phyloP scores from a whole-genome alignment of 2,888 invertebrate genomes.

The Dione vanillae region DNA sequence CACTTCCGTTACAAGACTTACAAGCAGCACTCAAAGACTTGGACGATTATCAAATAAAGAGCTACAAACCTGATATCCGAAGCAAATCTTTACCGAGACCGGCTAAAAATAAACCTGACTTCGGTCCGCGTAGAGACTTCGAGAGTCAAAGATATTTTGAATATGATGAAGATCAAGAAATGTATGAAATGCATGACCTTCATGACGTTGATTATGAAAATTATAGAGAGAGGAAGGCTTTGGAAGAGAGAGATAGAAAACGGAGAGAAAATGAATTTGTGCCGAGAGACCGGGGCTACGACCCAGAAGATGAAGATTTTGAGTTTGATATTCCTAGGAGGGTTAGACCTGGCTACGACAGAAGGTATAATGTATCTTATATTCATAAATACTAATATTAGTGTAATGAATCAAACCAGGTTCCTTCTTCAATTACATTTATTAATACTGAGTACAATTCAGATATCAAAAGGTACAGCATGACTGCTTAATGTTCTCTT shows the following conservation, averaged over 20 bases:
- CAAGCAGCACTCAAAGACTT: constrained; percentile 74
- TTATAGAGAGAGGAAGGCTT: constrained; percentile 77
- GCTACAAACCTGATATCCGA: constrained; percentile 61
- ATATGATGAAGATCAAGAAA: constrained; percentile 68
- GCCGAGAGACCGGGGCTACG: constrained; percentile 68
- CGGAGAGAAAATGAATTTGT: constrained; percentile 62
- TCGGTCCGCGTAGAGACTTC: constrained; percentile 65
- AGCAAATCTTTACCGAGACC: constrained; percentile 76
- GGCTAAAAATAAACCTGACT: constrained; percentile 63
- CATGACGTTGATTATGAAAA: constrained; percentile 77
- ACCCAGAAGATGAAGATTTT: constrained; percentile 76
- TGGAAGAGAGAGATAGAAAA: constrained; percentile 60
- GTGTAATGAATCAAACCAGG: too few relatives aligned
- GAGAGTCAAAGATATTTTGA: constrained; percentile 64
- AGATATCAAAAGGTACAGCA: too few relatives aligned
- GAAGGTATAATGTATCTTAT: constrained; percentile 40
- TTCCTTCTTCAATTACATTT: too few relatives aligned
- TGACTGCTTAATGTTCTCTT: too few relatives aligned
- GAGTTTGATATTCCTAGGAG: constrained; percentile 68
- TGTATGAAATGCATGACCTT: constrained; percentile 74
- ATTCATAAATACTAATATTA: too few relatives aligned
- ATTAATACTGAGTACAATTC: too few relatives aligned
- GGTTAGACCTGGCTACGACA: constrained; percentile 51
- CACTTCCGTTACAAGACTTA: constrained; percentile 74
- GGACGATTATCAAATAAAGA: constrained; percentile 69